Conservation (phyloP, 2,113 vertebrate genomes). For the Gymnocephalus cernua region DNA sequence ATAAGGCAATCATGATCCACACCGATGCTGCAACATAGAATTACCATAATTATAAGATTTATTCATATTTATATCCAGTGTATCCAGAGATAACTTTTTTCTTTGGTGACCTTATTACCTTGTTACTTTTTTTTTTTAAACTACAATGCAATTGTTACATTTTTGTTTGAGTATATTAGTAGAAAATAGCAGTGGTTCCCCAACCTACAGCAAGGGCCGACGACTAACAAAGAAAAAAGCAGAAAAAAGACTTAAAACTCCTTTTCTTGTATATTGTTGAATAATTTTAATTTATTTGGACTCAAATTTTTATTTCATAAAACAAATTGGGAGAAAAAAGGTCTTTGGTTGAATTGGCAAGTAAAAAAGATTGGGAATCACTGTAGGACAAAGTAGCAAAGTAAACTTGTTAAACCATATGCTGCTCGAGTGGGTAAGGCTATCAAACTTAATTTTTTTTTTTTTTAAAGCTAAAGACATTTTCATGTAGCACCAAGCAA, state of each 20-base stretch:
- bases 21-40: background rate
- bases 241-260: background rate
- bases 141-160: background rate
- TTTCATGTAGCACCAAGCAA: background rate
- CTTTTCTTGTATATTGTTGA: background rate
- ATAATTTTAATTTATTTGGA: too few relatives aligned
- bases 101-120: background rate
- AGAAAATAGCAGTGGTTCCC: background rate
- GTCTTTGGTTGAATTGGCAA: background rate
- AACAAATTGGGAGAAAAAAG: background rate
- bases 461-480: background rate
- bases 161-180: background rate
- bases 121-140: background rate
- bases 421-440: background rate
- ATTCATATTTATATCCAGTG: too few relatives aligned
- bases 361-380: background rate
- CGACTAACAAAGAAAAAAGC: background rate
- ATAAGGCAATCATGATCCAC: background rate
- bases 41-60: background rate
- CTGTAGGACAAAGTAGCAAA: background rate
- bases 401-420: too few relatives aligned
- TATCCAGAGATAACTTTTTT: background rate
- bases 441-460: background rate
- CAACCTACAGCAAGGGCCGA: background rate
- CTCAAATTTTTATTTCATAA: background rate